Percentiles rank a stretch among this genome's conserved stretches.
These are phyloP conservation scores for Busseola fusca DNA, from an alignment of 2,888 invertebrate genomes.

Conservation along the genomic window DNA sequence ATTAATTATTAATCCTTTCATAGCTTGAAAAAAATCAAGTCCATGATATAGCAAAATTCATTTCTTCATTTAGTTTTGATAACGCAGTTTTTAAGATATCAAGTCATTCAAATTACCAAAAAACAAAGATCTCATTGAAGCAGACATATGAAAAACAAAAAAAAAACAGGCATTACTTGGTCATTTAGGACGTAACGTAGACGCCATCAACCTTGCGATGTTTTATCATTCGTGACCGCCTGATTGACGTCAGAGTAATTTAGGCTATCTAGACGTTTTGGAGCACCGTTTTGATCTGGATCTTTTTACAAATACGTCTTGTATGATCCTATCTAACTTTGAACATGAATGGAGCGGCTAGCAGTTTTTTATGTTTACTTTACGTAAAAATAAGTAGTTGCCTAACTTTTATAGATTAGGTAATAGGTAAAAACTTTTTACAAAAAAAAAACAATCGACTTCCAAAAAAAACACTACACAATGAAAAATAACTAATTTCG, in stretches of 20 bases:
- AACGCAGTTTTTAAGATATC: background rate
- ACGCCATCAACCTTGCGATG: conserved; percentile 56
- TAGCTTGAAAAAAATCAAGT: background rate
- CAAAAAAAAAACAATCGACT: too few species aligned
- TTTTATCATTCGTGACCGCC: conserved; percentile 57
- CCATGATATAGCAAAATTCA: background rate
- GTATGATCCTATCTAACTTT: background rate
- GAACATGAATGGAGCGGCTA: too few species aligned
- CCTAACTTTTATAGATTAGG: background rate
- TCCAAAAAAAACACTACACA: too few species aligned
- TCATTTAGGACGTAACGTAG: conserved; percentile 26
- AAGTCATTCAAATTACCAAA: background rate
- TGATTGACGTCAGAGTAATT: conserved; percentile 46
- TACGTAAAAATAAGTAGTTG: background rate
- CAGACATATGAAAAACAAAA: background rate
- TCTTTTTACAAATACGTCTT: background rate
- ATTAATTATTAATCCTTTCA: background rate
- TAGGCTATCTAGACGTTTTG: conserved; percentile 8
- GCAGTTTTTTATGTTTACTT: background rate
- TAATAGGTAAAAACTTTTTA: too few species aligned
- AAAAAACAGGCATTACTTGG: conserved; percentile 11
- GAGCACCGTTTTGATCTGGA: background rate
- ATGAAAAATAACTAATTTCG: too few species aligned
- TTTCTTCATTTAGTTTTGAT: background rate
- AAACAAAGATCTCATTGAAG: background rate